Evolutionary conservation across 2,888 invertebrate species (phyloP).

Genomic region (Graphium colonna): DNA sequence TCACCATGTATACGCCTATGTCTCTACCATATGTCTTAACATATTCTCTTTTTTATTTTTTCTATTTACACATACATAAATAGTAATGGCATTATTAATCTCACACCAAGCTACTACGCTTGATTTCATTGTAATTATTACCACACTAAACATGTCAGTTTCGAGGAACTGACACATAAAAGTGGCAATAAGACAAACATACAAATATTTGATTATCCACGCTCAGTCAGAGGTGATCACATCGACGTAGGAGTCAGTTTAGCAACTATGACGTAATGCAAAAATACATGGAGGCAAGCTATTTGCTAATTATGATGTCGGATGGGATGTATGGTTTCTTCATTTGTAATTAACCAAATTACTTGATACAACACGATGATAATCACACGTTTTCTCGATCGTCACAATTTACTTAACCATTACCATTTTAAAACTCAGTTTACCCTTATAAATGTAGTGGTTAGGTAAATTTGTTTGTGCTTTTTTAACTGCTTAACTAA

Average conservation of each 20-base stretch:
- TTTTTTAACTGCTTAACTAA: too few relatives aligned
- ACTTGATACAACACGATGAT: background rate
- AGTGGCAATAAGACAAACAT: conserved; percentile 19
- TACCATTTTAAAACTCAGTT: too few relatives aligned
- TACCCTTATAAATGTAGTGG: too few relatives aligned
- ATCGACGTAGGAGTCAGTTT: conserved; percentile 21
- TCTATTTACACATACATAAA: too few relatives aligned
- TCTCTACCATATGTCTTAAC: too few relatives aligned
- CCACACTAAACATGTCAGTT: background rate
- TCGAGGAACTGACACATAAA: conserved; percentile 13
- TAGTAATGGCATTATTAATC: too few relatives aligned
- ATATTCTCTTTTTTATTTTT: too few relatives aligned
- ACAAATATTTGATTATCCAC: conserved; percentile 19
- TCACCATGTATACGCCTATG: too few relatives aligned
- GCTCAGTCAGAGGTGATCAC: conserved; percentile 18
- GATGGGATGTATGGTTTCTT: background rate
- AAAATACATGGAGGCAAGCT: background rate
- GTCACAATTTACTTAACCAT: too few relatives aligned
- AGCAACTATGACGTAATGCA: conserved; percentile 3
- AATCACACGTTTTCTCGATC: too few relatives aligned
- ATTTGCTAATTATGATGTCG: background rate
- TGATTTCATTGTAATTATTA: background rate
- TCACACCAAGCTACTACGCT: too few relatives aligned
- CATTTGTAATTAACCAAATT: background rate
- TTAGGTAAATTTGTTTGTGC: too few relatives aligned